These are phyloP conservation scores for Eclectus roratus DNA, from an alignment of 2,113 vertebrate species.

Conservation along the genomic window DNA sequence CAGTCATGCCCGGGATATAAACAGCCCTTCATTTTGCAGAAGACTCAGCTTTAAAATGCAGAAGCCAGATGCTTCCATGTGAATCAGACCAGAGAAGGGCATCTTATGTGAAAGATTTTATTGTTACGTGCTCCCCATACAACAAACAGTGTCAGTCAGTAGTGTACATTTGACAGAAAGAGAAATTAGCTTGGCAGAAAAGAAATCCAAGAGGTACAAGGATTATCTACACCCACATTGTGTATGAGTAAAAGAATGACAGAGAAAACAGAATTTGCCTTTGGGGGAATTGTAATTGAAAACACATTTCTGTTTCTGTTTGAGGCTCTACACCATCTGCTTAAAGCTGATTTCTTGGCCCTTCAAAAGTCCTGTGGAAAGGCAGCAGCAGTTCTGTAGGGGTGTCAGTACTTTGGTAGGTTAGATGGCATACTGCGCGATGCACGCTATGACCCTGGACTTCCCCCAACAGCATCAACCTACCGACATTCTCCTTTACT, in stretches of 20 bases:
- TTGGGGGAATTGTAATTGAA: constrained; percentile 17
- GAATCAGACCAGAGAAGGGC: not conserved
- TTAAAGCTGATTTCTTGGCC: constrained; percentile 31
- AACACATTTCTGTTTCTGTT: constrained; percentile 58
- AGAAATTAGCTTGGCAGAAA: constrained; percentile 73
- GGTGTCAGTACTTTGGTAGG: constrained; percentile 51
- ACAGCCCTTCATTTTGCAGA: not conserved
- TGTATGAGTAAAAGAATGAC: not conserved
- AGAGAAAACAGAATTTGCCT: constrained; percentile 4
- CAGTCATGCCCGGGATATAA: not conserved
- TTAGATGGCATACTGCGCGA: not conserved
- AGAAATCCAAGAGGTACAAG: constrained; percentile 65
- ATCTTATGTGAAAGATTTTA: constrained; percentile 75
- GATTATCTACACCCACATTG: constrained; percentile 59
- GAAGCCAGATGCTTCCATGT: rapidly evolving
- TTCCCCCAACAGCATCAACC: not conserved
- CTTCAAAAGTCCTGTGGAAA: constrained; percentile 69
- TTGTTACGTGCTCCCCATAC: constrained; percentile 89
- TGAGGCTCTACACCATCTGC: constrained; percentile 73
- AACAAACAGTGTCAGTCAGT: constrained; percentile 87
- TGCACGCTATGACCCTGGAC: not conserved
- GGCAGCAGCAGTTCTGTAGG: constrained; percentile 75
- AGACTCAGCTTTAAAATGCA: not conserved
- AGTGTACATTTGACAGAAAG: constrained; percentile 83
- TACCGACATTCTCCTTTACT: not conserved